Percentiles rank a stretch among this genome's conserved stretches.
These are phyloP conservation scores for Arvicanthis niloticus DNA, from an alignment of 2,113 vertebrate genomes.

Conservation along the genomic window DNA sequence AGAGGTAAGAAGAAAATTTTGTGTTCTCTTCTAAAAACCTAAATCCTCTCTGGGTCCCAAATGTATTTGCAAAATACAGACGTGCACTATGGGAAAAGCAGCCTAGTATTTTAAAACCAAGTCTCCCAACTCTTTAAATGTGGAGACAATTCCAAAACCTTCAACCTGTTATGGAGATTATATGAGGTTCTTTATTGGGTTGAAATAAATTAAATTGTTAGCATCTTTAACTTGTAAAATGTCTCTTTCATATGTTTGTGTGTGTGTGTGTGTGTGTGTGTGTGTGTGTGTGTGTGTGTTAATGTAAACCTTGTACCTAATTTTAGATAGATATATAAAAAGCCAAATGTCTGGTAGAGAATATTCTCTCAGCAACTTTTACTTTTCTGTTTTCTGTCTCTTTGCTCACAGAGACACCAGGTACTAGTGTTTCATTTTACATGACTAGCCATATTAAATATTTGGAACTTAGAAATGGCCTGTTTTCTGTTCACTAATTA, in stretches of 20 bases:
- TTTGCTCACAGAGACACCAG: not conserved
- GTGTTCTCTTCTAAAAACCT: not conserved
- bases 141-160: not conserved
- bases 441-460: not conserved
- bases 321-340: not conserved
- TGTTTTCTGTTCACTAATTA: constrained; percentile 31
- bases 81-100: not conserved
- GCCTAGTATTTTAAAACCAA: constrained; percentile 4
- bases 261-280: not conserved
- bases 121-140: not conserved
- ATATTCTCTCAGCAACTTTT: not conserved
- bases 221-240: not conserved
- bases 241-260: not conserved
- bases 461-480: not conserved
- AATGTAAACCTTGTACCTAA: not conserved
- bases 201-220: not conserved
- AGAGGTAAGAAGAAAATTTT: constrained; percentile 90
- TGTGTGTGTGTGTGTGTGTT: not conserved
- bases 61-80: not conserved
- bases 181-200: not conserved
- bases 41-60: not conserved
- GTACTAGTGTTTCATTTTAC: not conserved
- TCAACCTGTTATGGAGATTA: not conserved
- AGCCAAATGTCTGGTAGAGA: not conserved
- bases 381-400: not conserved